These are phyloP conservation scores for Hermodice carunculata DNA, from an alignment of 2,888 invertebrate genomes.

Conservation along the genomic window DNA sequence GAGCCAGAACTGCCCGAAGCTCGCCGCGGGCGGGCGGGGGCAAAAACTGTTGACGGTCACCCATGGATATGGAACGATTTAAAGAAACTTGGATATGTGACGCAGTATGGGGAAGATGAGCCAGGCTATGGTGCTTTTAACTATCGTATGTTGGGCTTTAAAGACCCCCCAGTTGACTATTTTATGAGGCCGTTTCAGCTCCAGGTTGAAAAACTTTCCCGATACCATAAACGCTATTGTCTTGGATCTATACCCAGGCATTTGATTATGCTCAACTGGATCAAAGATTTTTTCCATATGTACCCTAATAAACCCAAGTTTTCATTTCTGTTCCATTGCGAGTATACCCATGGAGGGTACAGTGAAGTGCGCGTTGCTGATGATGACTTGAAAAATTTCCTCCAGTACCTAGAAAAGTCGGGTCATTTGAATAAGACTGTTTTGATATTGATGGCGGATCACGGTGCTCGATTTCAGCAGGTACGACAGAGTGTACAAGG, in stretches of 20 bases:
- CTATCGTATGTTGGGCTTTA: slow-evolving; percentile 89
- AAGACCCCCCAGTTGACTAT: slow-evolving; percentile 87
- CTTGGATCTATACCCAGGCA: slow-evolving; percentile 82
- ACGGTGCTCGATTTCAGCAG: slow-evolving; percentile 83
- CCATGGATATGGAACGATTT: slow-evolving; percentile 90
- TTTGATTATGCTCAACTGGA: slow-evolving; percentile 65
- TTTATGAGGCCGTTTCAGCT: slow-evolving; percentile 84
- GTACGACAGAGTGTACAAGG: slow-evolving; percentile 89
- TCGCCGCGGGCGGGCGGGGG: slow-evolving; percentile 76
- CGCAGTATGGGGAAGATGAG: slow-evolving; percentile 89
- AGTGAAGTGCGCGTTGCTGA: slow-evolving; percentile 89
- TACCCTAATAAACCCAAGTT: slow-evolving; percentile 83
- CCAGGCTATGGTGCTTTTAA: slow-evolving; percentile 89
- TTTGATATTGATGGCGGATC: slow-evolving; percentile 91
- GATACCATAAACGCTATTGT: slow-evolving; percentile 73
- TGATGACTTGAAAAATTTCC: slow-evolving; percentile 75
- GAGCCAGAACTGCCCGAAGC: slow-evolving; percentile 80
- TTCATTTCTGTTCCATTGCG: slow-evolving; percentile 88
- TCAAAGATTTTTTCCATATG: slow-evolving; percentile 74
- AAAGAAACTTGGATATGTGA: slow-evolving; percentile 72
- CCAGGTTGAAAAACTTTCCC: slow-evolving; percentile 73
- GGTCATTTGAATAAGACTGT: slow-evolving; percentile 83
- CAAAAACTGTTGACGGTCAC: slow-evolving; percentile 80
- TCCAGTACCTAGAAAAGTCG: slow-evolving; percentile 74
- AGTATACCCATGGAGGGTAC: slow-evolving; percentile 88